Evolutionary conservation across 2,797 vertebrate species (phyloP), one percentile per base, ranked within the genome.

Genomic region (Rachycentron canadum): DNA sequence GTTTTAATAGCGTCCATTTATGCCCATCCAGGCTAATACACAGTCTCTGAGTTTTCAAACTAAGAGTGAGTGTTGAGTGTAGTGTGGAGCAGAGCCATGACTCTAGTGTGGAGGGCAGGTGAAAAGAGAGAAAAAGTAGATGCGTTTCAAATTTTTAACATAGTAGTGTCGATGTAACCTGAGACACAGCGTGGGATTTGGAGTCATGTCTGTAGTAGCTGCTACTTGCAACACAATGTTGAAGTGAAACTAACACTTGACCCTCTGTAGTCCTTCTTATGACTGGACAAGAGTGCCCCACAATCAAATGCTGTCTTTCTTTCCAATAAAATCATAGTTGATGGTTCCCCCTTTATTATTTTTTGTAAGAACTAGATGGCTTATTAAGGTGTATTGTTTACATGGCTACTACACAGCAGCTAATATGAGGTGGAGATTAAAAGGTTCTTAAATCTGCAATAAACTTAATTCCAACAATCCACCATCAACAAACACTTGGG

Each of bases 401-500:
- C 43, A 65, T 2, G 6, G 16, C 2, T 26, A 47, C n/a, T 8
- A 71, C 34, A 57, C 43, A 53, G 30, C 7, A 60, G 7, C 16
- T 56, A 23, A 62, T 68, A 19, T 25, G 34, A 16, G 3, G 5
- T 49, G 26, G 52, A 78, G 34, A 41, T 81, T 69, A 49, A 28
- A 55, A 11, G 34, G 11, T 5, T 70, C 55, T 56, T 28, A 65
- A 68, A 63, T 40, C 17, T 38, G 36, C 32, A 62, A 16, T 53
- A 21, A 71, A 69, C 25, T 26, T 13, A 71, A 68, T 57, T 63
- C 41, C 34, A 61, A 49, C 36, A 61, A 68, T 66, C 56, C 58
- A 32, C 69, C 73, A 56, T 68, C 3, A 41, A 65, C 76, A 84
- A 82, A 89, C 75, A 82, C 72, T 66, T 77, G n/a, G 45, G 84